These are phyloP conservation scores for Podarcis cretensis DNA, from an alignment of 2,113 vertebrate species.

Conservation along the genomic window DNA sequence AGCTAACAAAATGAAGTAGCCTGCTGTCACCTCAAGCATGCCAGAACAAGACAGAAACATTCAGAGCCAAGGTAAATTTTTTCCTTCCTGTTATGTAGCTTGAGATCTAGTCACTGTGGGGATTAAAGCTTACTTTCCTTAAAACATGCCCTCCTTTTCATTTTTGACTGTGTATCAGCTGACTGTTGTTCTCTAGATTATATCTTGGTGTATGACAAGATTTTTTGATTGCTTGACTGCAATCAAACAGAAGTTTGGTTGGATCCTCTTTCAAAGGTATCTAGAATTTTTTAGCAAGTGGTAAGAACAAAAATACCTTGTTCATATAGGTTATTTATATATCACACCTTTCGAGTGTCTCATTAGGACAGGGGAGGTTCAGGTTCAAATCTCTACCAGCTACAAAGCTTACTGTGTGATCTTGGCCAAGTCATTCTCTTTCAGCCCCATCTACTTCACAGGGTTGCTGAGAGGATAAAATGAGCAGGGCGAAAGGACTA, in stretches of 20 bases:
- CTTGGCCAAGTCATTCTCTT: too few relatives aligned
- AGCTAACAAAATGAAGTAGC: not conserved
- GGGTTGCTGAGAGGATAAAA: too few relatives aligned
- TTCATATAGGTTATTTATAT: not conserved
- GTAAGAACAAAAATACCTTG: not conserved
- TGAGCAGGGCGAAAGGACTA: not conserved
- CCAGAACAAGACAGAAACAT: slow-evolving; percentile 12
- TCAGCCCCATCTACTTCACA: too few relatives aligned
- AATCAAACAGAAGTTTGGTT: not conserved
- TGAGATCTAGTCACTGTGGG: not conserved
- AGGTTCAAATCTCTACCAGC: too few relatives aligned
- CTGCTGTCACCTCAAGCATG: not conserved
- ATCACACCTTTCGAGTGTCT: not conserved
- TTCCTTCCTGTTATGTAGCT: slow-evolving; percentile 12
- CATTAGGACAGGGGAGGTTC: too few relatives aligned
- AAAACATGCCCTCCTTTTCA: not conserved
- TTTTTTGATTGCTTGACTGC: slow-evolving; percentile 31
- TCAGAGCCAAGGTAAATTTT: slow-evolving; percentile 13
- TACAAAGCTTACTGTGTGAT: too few relatives aligned
- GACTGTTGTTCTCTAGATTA: not conserved
- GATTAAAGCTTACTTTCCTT: not conserved
- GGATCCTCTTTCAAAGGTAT: not conserved
- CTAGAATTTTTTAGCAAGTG: not conserved
- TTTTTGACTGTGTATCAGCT: not conserved
- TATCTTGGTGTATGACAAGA: not conserved